These are phyloP conservation scores for Mylabris sibirica DNA, from an alignment of 2,888 invertebrate genomes.

Conservation along the genomic window DNA sequence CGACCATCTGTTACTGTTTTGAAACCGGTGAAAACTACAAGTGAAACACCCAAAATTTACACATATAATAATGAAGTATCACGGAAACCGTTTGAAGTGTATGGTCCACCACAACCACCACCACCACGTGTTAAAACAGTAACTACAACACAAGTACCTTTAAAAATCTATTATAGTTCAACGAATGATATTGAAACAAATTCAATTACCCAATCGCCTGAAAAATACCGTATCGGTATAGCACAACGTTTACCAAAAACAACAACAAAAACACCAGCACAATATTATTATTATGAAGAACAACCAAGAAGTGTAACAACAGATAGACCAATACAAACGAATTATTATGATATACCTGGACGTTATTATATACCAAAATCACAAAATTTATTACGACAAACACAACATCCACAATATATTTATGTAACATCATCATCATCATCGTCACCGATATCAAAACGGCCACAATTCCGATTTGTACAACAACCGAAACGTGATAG, in stretches of 20 bases:
- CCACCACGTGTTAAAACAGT: conserved; percentile 56
- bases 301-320: conserved; percentile 43
- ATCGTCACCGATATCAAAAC: conserved; percentile 48
- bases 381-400: conserved; percentile 28
- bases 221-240: conserved; percentile 44
- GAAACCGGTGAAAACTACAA: conserved; percentile 57
- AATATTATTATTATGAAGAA: conserved; percentile 76
- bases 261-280: conserved; percentile 62
- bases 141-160: conserved; percentile 69
- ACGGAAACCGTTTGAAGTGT: conserved; percentile 64
- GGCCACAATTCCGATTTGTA: conserved; percentile 49
- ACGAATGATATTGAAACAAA: conserved; percentile 65
- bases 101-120: conserved; percentile 59
- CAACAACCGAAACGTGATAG: conserved; percentile 61
- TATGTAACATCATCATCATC: conserved; percentile 52
- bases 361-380: conserved; percentile 46
- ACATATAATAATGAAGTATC: conserved; percentile 61
- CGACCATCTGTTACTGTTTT: conserved; percentile 55
- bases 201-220: conserved; percentile 58
- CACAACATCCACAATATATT: conserved; percentile 45
- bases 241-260: conserved; percentile 30
- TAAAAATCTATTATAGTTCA: conserved; percentile 70
- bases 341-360: conserved; percentile 42
- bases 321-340: conserved; percentile 34
- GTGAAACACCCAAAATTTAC: conserved; percentile 50